Evolutionary conservation across 2,113 vertebrate genomes (phyloP).

Genomic region (Triplophysa rosa): DNA sequence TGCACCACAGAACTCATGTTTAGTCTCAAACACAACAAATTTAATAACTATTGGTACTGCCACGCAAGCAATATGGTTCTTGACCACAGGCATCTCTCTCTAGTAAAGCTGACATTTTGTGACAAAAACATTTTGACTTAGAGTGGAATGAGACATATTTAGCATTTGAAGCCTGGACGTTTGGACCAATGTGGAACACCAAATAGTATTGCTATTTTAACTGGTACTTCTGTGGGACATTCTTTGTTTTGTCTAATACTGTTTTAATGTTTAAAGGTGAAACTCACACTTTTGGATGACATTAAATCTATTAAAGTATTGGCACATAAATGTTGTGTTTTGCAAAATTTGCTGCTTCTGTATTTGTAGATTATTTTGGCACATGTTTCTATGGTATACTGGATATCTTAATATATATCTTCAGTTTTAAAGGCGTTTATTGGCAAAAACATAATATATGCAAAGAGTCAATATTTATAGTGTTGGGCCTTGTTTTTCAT

Average conservation of each 20-base stretch:
- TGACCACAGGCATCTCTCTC: not conserved
- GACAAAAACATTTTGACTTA: not conserved
- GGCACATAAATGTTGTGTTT: too few relatives aligned
- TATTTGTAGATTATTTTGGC: too few relatives aligned
- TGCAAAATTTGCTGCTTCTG: too few relatives aligned
- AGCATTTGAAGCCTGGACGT: slow-evolving; percentile 1
- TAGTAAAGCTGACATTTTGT: not conserved
- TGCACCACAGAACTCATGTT: not conserved
- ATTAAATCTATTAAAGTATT: not conserved
- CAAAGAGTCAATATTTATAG: too few relatives aligned
- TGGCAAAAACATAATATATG: too few relatives aligned
- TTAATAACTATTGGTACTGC: not conserved
- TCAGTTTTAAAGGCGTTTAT: too few relatives aligned
- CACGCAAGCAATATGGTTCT: not conserved
- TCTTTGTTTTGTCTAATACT: slow-evolving; percentile 19
- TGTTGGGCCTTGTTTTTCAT: too few relatives aligned
- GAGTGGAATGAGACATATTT: not conserved
- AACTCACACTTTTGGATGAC: not conserved
- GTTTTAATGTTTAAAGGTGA: slow-evolving; percentile 17
- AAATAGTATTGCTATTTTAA: slow-evolving; percentile 9
- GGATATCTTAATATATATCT: too few relatives aligned
- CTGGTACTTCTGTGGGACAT: slow-evolving; percentile 2
- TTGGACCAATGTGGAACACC: not conserved
- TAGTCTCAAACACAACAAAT: not conserved
- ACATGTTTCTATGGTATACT: too few relatives aligned